Base-by-base conservation (phyloP, 2,888 invertebrate species). In the Macrophya annulata region DNA sequence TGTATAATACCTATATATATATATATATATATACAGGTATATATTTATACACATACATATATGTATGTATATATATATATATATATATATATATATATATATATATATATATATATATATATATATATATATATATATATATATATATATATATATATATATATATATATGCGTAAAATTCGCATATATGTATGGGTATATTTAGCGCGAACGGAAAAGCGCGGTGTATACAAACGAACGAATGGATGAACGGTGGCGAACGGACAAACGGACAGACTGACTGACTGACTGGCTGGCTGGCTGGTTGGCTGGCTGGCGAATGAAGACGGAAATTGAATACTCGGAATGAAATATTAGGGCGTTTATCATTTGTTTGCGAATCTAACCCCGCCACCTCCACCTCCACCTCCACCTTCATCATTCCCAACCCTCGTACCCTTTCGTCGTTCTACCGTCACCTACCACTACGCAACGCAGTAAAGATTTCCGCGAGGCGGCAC, bases 241-340 rank as follows among this genome's bases (percentile, higher is more conserved):
- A 48, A 48, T 15, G 48, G 15, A 48, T 4, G 3, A 4, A 48
- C 48, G 48, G 15, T n/a, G n/a, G 4, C 62, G 62, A 25, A 76
- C 51, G n/a, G 43, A 74, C 21, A 2, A n/a, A 45, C 8, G 40
- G 43, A 79, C 59, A n/a, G 59, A 62, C n/a, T 21, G 55, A 79
- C 51, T n/a, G 43, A 40, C 55, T 17, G 15, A 25, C 51, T n/a
- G 9, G 25, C 51, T 37, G 43, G 21, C 55, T 55, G 15, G 21
- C 51, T 51, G 81, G 21, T 43, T 31, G 55, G 51, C 6, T 76
- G 72, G 72, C n/a, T 55, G 77, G 77, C 45, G 55, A 55, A 62
- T 59, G 81, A 81, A 65, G 62, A 83, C 90, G 91, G 91, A 91
- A 91, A 91, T 91, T 90, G 90, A 91, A 91, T 90, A 90, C 89